Evolutionary conservation across 2,888 invertebrate species (phyloP), one percentile per base, ranked within the genome.

Genomic region (Sthenelais limicola): DNA sequence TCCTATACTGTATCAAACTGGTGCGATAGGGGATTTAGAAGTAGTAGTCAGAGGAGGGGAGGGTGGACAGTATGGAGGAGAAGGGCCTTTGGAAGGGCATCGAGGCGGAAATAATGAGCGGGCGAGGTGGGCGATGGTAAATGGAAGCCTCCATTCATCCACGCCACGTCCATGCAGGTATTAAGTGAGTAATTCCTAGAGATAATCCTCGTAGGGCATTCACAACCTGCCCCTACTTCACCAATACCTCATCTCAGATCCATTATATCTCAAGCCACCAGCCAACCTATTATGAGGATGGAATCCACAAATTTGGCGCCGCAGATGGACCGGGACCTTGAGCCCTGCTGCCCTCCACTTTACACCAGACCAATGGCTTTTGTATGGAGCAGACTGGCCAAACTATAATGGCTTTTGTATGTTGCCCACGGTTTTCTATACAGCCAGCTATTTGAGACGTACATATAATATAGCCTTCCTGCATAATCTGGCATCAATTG

Each of bases 101-200:
- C 21, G 18, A 38, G 35, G 62, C 43, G 38, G 35, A 38, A 62
- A 35, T 62, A 62, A 62, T 33, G n/a, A n/a, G 32, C 21, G 4
- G 4, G 24, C 62, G 3, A n/a, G n/a, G n/a, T n/a, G n/a, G n/a
- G n/a, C n/a, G n/a, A n/a, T n/a, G n/a, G n/a, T n/a, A n/a, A n/a
- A 9, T 18, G 43, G 56, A 21, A 12, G 24, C 24, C 26, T 35
- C 62, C 26, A n/a, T 1, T 24, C 62, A 30, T 9, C 21, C 62
- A 35, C 62, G 15, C 18, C 33, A 26, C 24, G 38, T 43, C 18
- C 32, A 32, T n/a, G 56, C 3, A 9, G 9, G 43, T 15, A 32
- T 56, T 56, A 56, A 56, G 56, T 30, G 56, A 21, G 33, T 56
- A 32, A 28, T 56, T 56, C 35, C 56, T 28, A 56, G 9, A 15